Conservation (phyloP, 1,140 invertebrate species). For the Drosophila pectinifera region DNA sequence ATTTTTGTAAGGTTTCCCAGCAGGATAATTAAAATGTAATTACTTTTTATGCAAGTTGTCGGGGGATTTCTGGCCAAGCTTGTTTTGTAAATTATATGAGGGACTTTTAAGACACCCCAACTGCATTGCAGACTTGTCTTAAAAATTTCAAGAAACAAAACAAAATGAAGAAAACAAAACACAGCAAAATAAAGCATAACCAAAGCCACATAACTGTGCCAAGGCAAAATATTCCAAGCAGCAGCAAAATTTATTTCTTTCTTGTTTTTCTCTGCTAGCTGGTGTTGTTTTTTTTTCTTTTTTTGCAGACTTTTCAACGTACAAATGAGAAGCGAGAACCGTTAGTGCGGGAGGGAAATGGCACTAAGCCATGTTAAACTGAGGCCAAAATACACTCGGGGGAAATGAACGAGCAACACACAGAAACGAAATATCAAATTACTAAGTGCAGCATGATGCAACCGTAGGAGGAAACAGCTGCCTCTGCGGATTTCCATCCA, state of each 20-base stretch:
- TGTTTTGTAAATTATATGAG: conserved; percentile 4
- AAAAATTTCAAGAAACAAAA: conserved; percentile 22
- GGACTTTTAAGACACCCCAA: not conserved
- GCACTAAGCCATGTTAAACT: conserved; percentile 59
- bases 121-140: not conserved
- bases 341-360: conserved; percentile 16
- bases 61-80: not conserved
- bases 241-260: conserved; percentile 35
- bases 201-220: conserved; percentile 79
- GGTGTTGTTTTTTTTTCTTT: conserved; percentile 16
- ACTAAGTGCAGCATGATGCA: conserved; percentile 47
- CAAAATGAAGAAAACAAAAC: conserved; percentile 24
- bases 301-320: conserved; percentile 50
- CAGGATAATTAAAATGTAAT: conserved; percentile 4
- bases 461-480: conserved; percentile 39
- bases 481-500: conserved; percentile 42
- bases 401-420: conserved; percentile 29
- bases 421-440: conserved; percentile 57
- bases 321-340: conserved; percentile 24
- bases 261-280: conserved; percentile 10
- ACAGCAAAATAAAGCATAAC: conserved; percentile 30
- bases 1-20: not conserved
- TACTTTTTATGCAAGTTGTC: not conserved
- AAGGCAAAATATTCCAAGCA: conserved; percentile 57
- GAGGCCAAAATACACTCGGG: conserved; percentile 64